Base-by-base conservation (phyloP, 2,888 invertebrate species). In the Watsonalla binaria region DNA sequence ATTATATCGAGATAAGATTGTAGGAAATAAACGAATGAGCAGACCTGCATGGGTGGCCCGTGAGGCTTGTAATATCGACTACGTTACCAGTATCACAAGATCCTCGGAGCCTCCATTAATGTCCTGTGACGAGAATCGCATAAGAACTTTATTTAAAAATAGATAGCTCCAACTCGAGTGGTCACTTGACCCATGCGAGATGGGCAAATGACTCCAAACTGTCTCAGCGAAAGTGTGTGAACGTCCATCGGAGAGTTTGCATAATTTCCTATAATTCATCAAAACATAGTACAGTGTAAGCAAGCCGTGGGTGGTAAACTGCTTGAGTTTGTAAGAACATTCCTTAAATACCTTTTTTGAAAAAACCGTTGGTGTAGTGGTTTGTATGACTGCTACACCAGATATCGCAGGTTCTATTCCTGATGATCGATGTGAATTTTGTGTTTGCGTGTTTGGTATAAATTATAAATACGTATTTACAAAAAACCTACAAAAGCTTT, bases 161-260 rank as follows among this genome's bases (percentile, higher is more conserved):
- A 59, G 57, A 47, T 34, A 67, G 82, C 60, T 74, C 84, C 72
- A 54, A 55, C 48, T 64, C 57, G 49, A 66, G 56, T 81, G 82
- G 81, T 58, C 55, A 59, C 48, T 54, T 55, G 55, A 60, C 56
- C 56, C 64, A 65, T 69, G 68, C 73, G 63, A 65, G 66, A 65
- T 61, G 66, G 64, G 63, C 70, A 72, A 74, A 71, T 63, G 82
- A 80, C 78, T 81, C 78, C 78, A 81, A 84, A 83, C 82, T 84
- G 86, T 88, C 88, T 85, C 83, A 82, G 88, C 82, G 88, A 89
- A 89, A 90, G 88, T 88, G 82, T 84, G 83, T 78, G 85, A 83
- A 83, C 78, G 65, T 62, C 62, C 65, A 59, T 60, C 61, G 67
- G 61, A 75, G 71, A 71, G 74, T 83, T 84, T 78, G 84, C 82